Evolutionary conservation across 2,113 vertebrate genomes (phyloP), one percentile per base, ranked within the genome.

Genomic region (Tyrannus savana): DNA sequence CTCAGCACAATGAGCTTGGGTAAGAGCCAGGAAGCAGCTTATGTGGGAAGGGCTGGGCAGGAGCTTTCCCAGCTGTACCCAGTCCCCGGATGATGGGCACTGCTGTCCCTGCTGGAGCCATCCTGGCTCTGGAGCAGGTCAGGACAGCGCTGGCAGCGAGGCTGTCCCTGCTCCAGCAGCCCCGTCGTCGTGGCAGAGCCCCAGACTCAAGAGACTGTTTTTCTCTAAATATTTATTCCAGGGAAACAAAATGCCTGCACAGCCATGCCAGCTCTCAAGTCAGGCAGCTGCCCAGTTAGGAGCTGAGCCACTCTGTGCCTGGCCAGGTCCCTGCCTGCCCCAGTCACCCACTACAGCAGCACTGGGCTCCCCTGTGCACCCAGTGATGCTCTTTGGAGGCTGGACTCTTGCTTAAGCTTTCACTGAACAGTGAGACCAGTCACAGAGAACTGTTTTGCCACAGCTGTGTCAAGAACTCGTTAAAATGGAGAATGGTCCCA

Each of bases 141-240:
- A 15, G 33, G 81, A 52, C 66, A 39, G 41, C 33, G 44, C 68
- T 84, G 74, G 74, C 53, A 47, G 37, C 2, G 23, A 72, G 3
- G 58, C 49, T 19, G 30, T 10, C 17, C 33, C 47, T 58, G 44
- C 84, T 72, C 84, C 5, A 1, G 41, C 75, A 89, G 67, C 37
- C n/a, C 46, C 9, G 4, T 35, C 9, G 9, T 8, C 37, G 39
- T 31, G 46, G 53, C 62, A 72, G 62, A 18, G 12, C 72, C 27
- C 49, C 27, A 24, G 30, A 50, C 47, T 50, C 5, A 3, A 22
- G 5, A 42, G 35, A 9, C n/a, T 1, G 1, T 22, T 94, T 96
- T 91, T 84, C 37, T 93, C 55, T 62, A 80, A 93, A 93, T 6
- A 0, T 96, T 95, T 96, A 95, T 95, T 96, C 2, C 19, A 50